A percentile compares a stretch with the other conserved stretches of the same genome.
These are phyloP conservation scores for Oreocharis arfaki DNA, from an alignment of 2,113 vertebrate species.

Conservation along the genomic window DNA sequence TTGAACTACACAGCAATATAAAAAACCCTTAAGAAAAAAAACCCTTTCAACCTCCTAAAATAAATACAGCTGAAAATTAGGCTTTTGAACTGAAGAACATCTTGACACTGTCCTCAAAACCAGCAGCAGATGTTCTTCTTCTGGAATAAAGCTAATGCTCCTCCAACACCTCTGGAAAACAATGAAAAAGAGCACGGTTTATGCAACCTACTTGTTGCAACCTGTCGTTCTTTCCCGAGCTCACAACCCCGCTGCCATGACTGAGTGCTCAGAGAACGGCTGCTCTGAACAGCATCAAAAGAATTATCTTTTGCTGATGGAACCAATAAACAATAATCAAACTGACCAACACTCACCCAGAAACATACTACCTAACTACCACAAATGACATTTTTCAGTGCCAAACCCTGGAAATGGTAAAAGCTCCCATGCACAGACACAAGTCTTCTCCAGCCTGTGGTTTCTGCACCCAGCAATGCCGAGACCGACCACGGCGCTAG, in stretches of 20 bases:
- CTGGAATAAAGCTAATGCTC: not conserved
- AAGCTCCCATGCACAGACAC: not conserved
- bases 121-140: slow-evolving; percentile 11
- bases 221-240: not conserved
- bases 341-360: not conserved
- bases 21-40: slow-evolving; percentile 7
- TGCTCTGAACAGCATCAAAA: not conserved
- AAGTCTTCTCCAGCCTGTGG: not conserved
- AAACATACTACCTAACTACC: not conserved
- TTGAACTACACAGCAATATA: not conserved
- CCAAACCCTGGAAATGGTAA: not conserved
- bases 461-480: not conserved
- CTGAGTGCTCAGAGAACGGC: rapidly evolving
- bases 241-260: not conserved
- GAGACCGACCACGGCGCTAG: rapidly evolving
- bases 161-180: not conserved
- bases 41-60: slow-evolving; percentile 27
- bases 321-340: not conserved
- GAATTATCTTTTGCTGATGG: not conserved
- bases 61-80: slow-evolving; percentile 34
- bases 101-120: slow-evolving; percentile 26
- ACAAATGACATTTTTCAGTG: not conserved
- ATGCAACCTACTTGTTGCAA: not conserved
- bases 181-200: not conserved
- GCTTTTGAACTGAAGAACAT: slow-evolving; percentile 26